Percentiles rank a stretch among this genome's conserved stretches.
These are phyloP conservation scores for Anarsia innoxiella DNA, from an alignment of 2,888 invertebrate genomes.

Conservation along the genomic window DNA sequence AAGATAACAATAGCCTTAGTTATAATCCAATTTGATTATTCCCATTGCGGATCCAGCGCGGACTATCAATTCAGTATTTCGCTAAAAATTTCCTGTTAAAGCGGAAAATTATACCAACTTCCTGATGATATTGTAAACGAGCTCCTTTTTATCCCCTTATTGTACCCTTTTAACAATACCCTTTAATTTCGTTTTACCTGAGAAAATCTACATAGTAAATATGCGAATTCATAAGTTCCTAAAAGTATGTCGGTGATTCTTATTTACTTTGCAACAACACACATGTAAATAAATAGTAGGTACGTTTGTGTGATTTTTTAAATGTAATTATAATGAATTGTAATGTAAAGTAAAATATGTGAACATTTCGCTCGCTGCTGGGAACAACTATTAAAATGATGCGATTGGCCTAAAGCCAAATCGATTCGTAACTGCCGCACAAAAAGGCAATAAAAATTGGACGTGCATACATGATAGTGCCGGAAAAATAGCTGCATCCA, in stretches of 20 bases:
- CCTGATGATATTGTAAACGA: slow-evolving; percentile 46
- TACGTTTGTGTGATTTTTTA: too few species aligned
- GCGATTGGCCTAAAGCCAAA: slow-evolving; percentile 67
- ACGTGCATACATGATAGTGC: slow-evolving; percentile 62
- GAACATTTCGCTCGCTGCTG: slow-evolving; percentile 29
- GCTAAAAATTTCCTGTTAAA: slow-evolving; percentile 13
- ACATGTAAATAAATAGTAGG: too few species aligned
- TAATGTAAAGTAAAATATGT: slow-evolving; percentile 21
- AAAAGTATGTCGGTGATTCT: too few species aligned
- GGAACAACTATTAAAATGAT: slow-evolving; percentile 63
- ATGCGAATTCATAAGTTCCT: too few species aligned
- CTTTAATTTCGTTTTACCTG: slow-evolving; percentile 34
- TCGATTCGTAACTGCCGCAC: slow-evolving; percentile 70
- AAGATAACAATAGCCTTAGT: too few species aligned
- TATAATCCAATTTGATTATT: slow-evolving; percentile 9
- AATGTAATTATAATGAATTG: too few species aligned
- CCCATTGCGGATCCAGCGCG: slow-evolving; percentile 7
- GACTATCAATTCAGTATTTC: slow-evolving; percentile 23
- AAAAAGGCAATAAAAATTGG: slow-evolving; percentile 69
- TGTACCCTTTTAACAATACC: slow-evolving; percentile 39
- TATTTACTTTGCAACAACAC: too few species aligned
- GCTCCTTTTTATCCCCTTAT: slow-evolving; percentile 38
- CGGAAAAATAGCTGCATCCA: slow-evolving; percentile 60
- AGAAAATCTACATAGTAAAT: too few species aligned
- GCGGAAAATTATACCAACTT: slow-evolving; percentile 36